Percentiles rank a stretch among this genome's conserved stretches.
phyloP scores from a whole-genome alignment of 2,888 invertebrate species.

The Rhaphigaster nebulosa region DNA sequence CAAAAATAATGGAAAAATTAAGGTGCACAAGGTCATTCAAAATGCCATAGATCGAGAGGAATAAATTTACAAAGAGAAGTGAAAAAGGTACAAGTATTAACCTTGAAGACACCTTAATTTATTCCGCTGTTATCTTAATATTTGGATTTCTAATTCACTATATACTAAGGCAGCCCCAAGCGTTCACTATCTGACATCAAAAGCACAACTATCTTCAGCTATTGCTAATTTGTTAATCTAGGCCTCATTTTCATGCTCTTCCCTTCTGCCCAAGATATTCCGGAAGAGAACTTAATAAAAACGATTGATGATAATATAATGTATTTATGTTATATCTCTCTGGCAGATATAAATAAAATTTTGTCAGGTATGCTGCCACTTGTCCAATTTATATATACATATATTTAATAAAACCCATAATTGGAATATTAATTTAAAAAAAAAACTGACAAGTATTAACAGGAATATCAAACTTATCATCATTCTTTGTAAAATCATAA shows the following conservation, averaged over 20 bases:
- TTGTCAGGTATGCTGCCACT: slow-evolving; percentile 10
- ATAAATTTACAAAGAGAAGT: neutral
- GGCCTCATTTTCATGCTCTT: neutral
- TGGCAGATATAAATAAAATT: neutral
- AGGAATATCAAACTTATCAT: too few species aligned
- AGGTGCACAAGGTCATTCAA: neutral
- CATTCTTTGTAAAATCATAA: too few species aligned
- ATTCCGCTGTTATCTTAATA: neutral
- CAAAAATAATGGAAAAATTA: neutral
- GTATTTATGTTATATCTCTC: neutral
- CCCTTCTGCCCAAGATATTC: neutral
- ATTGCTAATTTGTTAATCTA: slow-evolving; percentile 6
- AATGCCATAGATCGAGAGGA: neutral
- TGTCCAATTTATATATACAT: neutral
- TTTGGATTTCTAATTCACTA: slow-evolving; percentile 7
- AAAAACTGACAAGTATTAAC: neutral
- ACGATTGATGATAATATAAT: neutral
- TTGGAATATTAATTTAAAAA: neutral
- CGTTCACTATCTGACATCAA: slow-evolving; percentile 52
- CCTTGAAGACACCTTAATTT: slow-evolving; percentile 15
- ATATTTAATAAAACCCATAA: neutral
- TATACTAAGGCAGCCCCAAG: slow-evolving; percentile 56
- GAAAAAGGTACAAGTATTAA: neutral
- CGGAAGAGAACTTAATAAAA: neutral
- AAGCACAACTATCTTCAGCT: slow-evolving; percentile 53